Conservation (phyloP, 2,797 vertebrate genomes). For the Chrosomus eos region DNA sequence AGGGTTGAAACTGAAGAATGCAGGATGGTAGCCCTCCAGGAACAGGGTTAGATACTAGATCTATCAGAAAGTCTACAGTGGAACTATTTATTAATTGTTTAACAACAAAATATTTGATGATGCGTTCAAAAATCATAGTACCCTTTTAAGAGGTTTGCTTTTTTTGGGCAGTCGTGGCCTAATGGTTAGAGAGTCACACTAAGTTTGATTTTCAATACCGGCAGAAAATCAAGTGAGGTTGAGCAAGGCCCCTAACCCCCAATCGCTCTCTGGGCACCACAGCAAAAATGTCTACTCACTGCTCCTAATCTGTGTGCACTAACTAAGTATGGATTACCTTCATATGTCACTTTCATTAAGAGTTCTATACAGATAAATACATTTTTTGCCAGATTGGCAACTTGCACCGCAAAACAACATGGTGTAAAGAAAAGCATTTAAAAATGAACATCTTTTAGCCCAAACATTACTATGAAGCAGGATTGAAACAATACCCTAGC, state of each 20-base stretch:
- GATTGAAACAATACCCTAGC: background rate
- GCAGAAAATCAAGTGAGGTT: background rate
- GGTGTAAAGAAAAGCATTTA: background rate
- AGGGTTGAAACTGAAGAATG: background rate
- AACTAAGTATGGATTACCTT: too few species aligned
- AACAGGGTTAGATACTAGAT: background rate
- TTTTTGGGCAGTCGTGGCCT: background rate
- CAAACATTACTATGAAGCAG: background rate
- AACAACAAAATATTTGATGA: background rate
- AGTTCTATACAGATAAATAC: background rate
- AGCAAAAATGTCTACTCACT: background rate
- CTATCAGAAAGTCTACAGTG: background rate
- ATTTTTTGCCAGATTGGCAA: background rate
- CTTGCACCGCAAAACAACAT: background rate
- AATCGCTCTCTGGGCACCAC: background rate
- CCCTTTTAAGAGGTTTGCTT: background rate
- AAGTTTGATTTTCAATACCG: background rate
- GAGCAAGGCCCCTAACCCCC: background rate
- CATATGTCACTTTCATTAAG: background rate
- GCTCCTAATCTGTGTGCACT: too few species aligned
- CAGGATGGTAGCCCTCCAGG: background rate
- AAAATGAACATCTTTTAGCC: background rate
- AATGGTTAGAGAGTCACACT: background rate
- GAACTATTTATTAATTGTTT: background rate
- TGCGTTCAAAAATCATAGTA: background rate